Conservation (phyloP, 2,797 vertebrate species). For the Mormyrus proboscirostris region DNA sequence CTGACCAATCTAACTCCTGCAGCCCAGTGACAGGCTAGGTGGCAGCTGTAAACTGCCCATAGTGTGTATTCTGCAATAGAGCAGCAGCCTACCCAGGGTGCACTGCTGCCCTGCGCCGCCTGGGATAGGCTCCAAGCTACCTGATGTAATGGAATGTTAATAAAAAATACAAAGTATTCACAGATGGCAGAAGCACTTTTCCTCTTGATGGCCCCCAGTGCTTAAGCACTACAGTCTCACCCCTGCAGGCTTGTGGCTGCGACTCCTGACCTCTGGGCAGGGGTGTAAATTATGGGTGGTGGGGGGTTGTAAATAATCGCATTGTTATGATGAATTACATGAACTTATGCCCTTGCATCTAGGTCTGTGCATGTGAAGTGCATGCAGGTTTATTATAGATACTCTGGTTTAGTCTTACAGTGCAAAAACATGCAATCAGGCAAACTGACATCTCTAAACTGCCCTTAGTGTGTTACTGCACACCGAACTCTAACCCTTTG, state of each 20-base stretch:
- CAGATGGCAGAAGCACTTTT: neutral
- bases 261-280: neutral
- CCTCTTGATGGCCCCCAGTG: neutral
- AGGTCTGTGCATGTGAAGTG: neutral
- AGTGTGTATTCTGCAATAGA: neutral
- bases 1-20: neutral
- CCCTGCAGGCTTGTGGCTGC: neutral
- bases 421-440: neutral
- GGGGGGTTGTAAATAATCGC: too few species aligned
- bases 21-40: neutral
- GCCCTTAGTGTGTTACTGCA: neutral
- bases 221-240: neutral
- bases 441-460: neutral
- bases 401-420: neutral
- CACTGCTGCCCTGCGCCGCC: neutral
- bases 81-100: neutral
- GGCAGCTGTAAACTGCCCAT: neutral
- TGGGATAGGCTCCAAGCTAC: neutral
- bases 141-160: neutral
- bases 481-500: neutral
- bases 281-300: too few species aligned
- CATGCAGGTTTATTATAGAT: neutral
- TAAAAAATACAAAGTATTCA: neutral
- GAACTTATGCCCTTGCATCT: too few species aligned
- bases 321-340: too few species aligned